Evolutionary conservation across 2,113 vertebrate species (phyloP), one percentile per base, ranked within the genome.

Genomic region (Epinephelus lanceolatus): DNA sequence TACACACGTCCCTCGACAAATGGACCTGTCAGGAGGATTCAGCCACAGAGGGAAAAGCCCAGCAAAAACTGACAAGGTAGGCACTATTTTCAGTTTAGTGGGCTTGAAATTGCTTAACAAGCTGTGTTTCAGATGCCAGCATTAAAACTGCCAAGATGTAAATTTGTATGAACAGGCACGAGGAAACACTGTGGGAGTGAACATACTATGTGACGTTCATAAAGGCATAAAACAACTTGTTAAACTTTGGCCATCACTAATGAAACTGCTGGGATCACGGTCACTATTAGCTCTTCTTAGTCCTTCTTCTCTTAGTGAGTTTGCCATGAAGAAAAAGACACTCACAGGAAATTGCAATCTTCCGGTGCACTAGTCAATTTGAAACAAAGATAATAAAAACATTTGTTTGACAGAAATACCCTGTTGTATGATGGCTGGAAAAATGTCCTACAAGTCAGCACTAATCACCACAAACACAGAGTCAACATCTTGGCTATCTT

Each of bases 71-170:
- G 57, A 53, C 23, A 6, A 15, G 23, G 15, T 25, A 9, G 5
- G 76, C 30, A 52, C 6, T 63, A 76, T 76, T 53, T 78, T 21
- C 73, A 49, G 33, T n/a, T 78, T 66, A 53, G n/a, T 63, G 73
- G 33, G 49, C 63, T 69, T 42, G 12, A 57, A 63, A 74, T 5
- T 40, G 40, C 17, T 42, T 15, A 63, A 30, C 6, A 76, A 59
- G 71, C 49, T 13, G 45, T 1, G 4, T 23, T 60, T 47, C 11
- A 18, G 59, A 72, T 1, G 15, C 2, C 42, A 14, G 23, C 45
- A 55, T 47, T 56, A 18, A 61, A 49, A 57, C 3, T 30, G 18
- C 15, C 5, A 55, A 3, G 1, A 19, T 61, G n/a, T 61, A 21
- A 5, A 68, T 76, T 0, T 60, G 33, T 25, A 12, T 8, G 17